These are phyloP conservation scores for Wasmannia auropunctata DNA, from an alignment of 1,140 invertebrate species.

Conservation along the genomic window DNA sequence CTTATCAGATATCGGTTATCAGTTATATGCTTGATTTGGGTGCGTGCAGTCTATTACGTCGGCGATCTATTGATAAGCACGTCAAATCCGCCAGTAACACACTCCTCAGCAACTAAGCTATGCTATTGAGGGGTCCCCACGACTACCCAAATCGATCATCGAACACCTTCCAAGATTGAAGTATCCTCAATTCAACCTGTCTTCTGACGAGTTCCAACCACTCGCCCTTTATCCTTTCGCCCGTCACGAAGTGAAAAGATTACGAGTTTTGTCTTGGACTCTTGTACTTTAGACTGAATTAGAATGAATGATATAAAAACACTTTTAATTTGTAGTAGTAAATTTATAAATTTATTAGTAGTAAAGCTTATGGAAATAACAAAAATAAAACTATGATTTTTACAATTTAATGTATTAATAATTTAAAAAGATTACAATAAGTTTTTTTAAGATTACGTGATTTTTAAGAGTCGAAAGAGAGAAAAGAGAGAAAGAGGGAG, in stretches of 20 bases:
- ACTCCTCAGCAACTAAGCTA: slow-evolving; percentile 67
- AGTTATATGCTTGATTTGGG: slow-evolving; percentile 78
- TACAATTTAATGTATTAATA: neutral
- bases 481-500: neutral
- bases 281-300: neutral
- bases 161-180: slow-evolving; percentile 77
- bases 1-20: slow-evolving; percentile 80
- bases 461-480: neutral
- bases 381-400: neutral
- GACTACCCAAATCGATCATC: slow-evolving; percentile 79
- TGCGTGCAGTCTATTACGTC: slow-evolving; percentile 80
- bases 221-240: slow-evolving; percentile 20
- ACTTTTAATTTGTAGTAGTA: neutral
- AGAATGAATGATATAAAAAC: neutral
- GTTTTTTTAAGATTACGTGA: too few species aligned
- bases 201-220: slow-evolving; percentile 62
- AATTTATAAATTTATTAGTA: neutral
- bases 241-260: slow-evolving; percentile 28
- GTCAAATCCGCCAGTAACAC: slow-evolving; percentile 83
- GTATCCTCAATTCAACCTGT: slow-evolving; percentile 70
- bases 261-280: neutral
- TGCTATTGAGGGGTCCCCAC: slow-evolving; percentile 70
- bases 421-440: neutral
- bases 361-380: neutral
- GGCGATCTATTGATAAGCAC: slow-evolving; percentile 83